These are phyloP conservation scores for Caiman crocodilus DNA, from an alignment of 2,797 vertebrate species.

Conservation along the genomic window DNA sequence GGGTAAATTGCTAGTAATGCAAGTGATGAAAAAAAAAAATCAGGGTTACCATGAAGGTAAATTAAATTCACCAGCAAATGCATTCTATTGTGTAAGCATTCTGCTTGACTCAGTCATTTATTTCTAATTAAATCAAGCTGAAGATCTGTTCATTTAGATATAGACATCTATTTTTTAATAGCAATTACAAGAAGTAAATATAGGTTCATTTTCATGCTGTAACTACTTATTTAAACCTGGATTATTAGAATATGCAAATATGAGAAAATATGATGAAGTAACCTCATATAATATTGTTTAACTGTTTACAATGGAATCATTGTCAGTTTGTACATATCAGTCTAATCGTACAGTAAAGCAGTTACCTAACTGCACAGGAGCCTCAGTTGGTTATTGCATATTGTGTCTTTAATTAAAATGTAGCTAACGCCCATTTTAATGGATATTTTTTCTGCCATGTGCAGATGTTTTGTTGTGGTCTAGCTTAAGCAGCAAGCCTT, in stretches of 20 bases:
- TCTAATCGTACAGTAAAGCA: not conserved
- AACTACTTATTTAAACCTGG: not conserved
- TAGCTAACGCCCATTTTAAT: conserved; percentile 24
- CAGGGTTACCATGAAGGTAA: not conserved
- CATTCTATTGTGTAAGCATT: not conserved
- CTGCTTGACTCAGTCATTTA: not conserved
- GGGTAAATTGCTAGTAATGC: not conserved
- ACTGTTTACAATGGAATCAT: not conserved
- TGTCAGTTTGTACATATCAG: not conserved
- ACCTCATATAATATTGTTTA: not conserved
- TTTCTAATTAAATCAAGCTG: not conserved
- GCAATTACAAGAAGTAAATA: not conserved
- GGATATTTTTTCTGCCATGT: conserved; percentile 14
- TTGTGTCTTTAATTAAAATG: conserved; percentile 1
- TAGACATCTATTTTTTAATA: not conserved
- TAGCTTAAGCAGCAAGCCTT: not conserved
- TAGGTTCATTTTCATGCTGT: not conserved
- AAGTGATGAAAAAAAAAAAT: not conserved
- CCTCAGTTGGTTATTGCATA: conserved; percentile 21
- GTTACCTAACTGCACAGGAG: not conserved
- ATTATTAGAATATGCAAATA: not conserved
- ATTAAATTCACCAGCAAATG: not conserved
- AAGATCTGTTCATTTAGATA: not conserved
- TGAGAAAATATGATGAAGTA: not conserved
- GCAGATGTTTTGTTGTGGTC: not conserved